Evolutionary conservation across 2,888 invertebrate genomes (phyloP).

Genomic region (Theristus sp.): DNA sequence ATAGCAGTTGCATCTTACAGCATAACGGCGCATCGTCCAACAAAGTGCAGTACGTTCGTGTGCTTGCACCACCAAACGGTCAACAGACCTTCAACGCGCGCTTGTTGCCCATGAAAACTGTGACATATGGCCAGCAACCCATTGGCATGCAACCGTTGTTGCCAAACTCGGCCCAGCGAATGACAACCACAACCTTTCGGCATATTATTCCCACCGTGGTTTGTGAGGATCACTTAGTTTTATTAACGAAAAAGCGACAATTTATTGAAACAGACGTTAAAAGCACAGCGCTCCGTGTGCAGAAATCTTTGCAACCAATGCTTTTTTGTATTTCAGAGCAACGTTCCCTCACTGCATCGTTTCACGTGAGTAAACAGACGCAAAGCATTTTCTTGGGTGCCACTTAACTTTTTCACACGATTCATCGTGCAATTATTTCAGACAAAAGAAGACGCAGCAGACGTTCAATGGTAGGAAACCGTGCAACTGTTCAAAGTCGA

Average conservation of each 20-base stretch:
- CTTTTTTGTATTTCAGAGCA: background rate
- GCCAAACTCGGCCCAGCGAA: background rate
- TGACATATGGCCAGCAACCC: background rate
- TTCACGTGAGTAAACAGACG: no score
- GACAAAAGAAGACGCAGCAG: background rate
- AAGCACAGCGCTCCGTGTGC: background rate
- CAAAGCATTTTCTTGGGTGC: background rate
- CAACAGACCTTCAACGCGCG: background rate
- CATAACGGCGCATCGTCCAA: background rate
- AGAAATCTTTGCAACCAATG: no score
- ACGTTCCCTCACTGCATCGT: no score
- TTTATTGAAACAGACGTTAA: background rate
- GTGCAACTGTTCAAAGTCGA: constrained; percentile 96
- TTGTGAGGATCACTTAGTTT: no score
- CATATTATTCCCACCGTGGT: background rate
- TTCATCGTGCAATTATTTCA: background rate
- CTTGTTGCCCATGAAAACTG: no score
- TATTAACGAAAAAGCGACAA: background rate
- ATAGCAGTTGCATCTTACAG: no score
- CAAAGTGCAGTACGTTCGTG: background rate
- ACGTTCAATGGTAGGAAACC: constrained; percentile 47
- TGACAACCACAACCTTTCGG: no score
- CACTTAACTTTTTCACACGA: background rate
- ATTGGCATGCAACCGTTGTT: background rate
- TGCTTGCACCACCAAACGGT: background rate